Evolutionary conservation across 2,888 invertebrate species (phyloP), one percentile per base, ranked within the genome.

Genomic region (Pollenia griseotomentosa): DNA sequence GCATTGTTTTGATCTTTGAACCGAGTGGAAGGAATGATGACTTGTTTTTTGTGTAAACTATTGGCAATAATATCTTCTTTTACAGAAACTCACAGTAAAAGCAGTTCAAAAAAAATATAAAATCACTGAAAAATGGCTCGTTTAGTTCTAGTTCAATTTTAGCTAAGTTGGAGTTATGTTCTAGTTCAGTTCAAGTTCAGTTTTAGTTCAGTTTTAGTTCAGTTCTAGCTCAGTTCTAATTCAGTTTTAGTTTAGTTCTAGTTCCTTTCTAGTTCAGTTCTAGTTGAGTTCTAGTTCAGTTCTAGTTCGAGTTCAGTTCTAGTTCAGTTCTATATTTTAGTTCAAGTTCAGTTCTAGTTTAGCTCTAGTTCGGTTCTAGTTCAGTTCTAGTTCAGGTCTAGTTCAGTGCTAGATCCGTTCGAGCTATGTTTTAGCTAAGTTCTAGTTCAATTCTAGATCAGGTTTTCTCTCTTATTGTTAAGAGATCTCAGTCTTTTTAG

Each of bases 271-370:
- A 55, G 55, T 55, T 55, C 55, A 55, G 55, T 55, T 55, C 16
- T 55, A 55, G 53, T 23, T 23, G 23, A 55, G 19, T 16, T 55
- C 55, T 55, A 55, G 55, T 55, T 55, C 55, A 55, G 55, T 55
- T 19, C 19, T 55, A 55, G 55, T 55, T 55, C 19, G 19, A 55
- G 55, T 19, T 55, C 19, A 55, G 55, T 55, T 55, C 19, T 55
- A 55, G 55, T 55, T 55, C 55, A 55, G 46, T 46, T 46, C 46
- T n/a, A n/a, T 19, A 19, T 19, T 55, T 55, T 19, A 33, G 2
- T 23, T 23, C 23, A 2, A 23, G 23, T 53, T n/a, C 7, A 16
- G 53, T 57, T 23, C 19, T 23, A 57, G 57, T 57, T 23, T 11
- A 57, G 11, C 23, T 57, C 23, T 19, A 57, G 11, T 57, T 23